Conservation (phyloP, 2,797 vertebrate species). For the Trachops cirrhosus region DNA sequence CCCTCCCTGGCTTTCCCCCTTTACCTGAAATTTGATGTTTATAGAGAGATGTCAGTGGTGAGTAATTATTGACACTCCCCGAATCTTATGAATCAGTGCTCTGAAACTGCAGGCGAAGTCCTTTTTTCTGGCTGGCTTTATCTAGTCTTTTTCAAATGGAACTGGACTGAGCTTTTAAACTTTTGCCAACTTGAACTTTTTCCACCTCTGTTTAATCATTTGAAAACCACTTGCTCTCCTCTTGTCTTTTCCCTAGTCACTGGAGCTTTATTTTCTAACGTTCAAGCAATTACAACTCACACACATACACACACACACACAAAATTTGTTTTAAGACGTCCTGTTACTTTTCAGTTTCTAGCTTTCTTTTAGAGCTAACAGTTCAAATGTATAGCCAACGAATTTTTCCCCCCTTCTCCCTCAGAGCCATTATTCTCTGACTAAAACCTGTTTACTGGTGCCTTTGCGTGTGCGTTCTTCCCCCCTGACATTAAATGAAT, state of each 20-base stretch:
- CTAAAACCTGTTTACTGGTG: conserved; percentile 81
- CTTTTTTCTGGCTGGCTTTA: conserved; percentile 57
- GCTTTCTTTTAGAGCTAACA: conserved; percentile 49
- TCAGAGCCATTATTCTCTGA: conserved; percentile 77
- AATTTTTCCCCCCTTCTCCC: background rate
- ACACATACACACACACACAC: background rate
- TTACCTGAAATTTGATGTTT: conserved; percentile 67
- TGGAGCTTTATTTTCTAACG: conserved; percentile 49
- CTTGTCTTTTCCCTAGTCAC: conserved; percentile 16
- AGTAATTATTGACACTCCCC: conserved; percentile 60
- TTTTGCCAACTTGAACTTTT: conserved; percentile 72
- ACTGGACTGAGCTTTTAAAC: conserved; percentile 61
- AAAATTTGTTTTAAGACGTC: conserved; percentile 44
- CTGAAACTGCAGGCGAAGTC: conserved; percentile 48
- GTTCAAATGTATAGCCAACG: conserved; percentile 70
- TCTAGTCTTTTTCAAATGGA: conserved; percentile 68
- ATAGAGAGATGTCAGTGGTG: conserved; percentile 58
- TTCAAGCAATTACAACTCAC: conserved; percentile 32
- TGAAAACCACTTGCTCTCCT: conserved; percentile 55
- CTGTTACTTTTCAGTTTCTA: conserved; percentile 48
- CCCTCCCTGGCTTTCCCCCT: background rate
- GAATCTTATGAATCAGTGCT: conserved; percentile 44
- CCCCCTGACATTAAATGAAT: conserved; percentile 79
- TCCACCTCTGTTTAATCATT: conserved; percentile 62
- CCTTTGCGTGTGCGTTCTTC: conserved; percentile 73